These are phyloP conservation scores for Drosophila anomelani DNA, from an alignment of 2,888 invertebrate genomes.

Conservation along the genomic window DNA sequence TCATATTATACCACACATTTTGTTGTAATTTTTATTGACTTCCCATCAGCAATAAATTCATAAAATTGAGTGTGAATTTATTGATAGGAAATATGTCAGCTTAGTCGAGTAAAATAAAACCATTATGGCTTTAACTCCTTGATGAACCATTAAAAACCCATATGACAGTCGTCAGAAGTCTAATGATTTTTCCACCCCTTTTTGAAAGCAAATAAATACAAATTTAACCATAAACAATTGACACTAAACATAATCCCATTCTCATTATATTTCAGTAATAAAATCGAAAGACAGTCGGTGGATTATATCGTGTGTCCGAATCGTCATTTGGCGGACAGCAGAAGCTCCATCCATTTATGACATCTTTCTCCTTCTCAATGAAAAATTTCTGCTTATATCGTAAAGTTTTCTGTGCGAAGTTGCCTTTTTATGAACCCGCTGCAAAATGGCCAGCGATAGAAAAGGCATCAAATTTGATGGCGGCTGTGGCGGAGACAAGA, in stretches of 20 bases:
- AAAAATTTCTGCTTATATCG: constrained; percentile 61
- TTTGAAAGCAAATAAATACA: constrained; percentile 11
- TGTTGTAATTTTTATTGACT: neutral
- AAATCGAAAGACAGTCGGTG: neutral
- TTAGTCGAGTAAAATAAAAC: neutral
- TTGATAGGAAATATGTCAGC: neutral
- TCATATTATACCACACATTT: neutral
- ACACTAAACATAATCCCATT: constrained; percentile 36
- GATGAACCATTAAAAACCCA: constrained; percentile 9
- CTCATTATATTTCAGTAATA: constrained; percentile 23
- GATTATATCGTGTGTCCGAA: constrained; percentile 24
- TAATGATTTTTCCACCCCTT: constrained; percentile 5
- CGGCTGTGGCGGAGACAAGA: constrained; percentile 36
- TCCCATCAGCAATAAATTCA: neutral
- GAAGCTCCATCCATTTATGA: constrained; percentile 60
- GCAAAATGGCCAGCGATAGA: constrained; percentile 75
- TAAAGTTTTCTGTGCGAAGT: constrained; percentile 53
- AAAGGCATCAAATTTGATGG: constrained; percentile 70
- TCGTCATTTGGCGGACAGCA: constrained; percentile 50
- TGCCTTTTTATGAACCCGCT: constrained; percentile 70
- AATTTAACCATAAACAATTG: constrained; percentile 29
- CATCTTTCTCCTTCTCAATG: constrained; percentile 37
- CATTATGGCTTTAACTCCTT: too few species aligned
- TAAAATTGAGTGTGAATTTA: constrained; percentile 6
- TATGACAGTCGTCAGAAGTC: neutral